Evolutionary conservation across 1,140 invertebrate species (phyloP), one percentile per base, ranked within the genome.

Genomic region (Ceratitis capitata): DNA sequence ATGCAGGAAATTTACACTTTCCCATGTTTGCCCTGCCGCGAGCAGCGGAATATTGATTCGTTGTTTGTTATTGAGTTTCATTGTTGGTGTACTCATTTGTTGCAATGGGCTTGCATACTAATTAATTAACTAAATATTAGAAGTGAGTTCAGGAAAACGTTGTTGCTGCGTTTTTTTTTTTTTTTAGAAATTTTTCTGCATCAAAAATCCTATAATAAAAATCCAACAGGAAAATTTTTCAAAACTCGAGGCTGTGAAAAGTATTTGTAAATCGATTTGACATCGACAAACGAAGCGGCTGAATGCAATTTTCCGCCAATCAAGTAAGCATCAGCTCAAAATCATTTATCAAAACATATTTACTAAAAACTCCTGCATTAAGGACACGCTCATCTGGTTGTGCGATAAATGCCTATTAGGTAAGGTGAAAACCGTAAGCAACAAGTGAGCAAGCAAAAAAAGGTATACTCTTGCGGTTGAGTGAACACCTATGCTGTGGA

Each of bases 261-360:
- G n/a, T n/a, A n/a, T n/a, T n/a, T n/a, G n/a, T 45, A 45, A 78
- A 78, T 78, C 69, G 39, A 45, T 78, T 32, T 45, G 69, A 78
- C 69, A 78, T 10, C n/a, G n/a, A 26, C 69, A 78, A 45, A 45
- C n/a, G 39, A 26, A 78, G 69, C 69, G 39, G 42, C 9, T 29
- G 12, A 12, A 45, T 23, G 69, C 69, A 78, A 78, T 78, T 78
- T 78, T 78, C 69, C 69, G 69, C 69, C 69, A 78, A 78, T 78
- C 69, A 78, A 78, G 7, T n/a, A 10, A 78, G 45, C 69, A 78
- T 47, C 69, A 78, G 29, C 19, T 32, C n/a, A 45, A n/a, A n/a
- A 19, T 10, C n/a, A 6, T 78, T 78, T 6, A 26, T 2, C n/a
- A n/a, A n/a, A n/a, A n/a, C n/a, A n/a, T n/a, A n/a, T 26, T 45